These are phyloP conservation scores for Luidia sarsii DNA, from an alignment of 53 echinoderm and acorn worm species.

Conservation along the genomic window DNA sequence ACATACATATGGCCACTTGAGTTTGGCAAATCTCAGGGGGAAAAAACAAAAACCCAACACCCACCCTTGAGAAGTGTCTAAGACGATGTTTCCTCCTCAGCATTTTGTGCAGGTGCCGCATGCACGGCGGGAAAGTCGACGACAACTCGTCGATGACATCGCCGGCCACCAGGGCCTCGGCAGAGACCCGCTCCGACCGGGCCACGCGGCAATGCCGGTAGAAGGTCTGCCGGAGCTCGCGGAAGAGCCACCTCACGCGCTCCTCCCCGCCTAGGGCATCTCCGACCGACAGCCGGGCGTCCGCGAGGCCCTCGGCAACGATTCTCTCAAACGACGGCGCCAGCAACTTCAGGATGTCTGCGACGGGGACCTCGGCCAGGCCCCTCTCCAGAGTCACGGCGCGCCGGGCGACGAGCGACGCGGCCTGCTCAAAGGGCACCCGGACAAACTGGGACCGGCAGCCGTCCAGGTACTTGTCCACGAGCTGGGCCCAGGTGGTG, in stretches of 20 bases:
- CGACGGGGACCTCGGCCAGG: constrained; percentile 64
- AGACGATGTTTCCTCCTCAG: constrained; percentile 81
- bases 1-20: no score
- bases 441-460: constrained; percentile 48
- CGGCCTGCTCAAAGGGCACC: constrained; percentile 86
- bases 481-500: constrained; percentile 60
- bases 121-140: constrained; percentile 81
- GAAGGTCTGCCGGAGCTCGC: constrained; percentile 49
- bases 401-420: constrained; percentile 67
- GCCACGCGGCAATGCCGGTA: constrained; percentile 12
- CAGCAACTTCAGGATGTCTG: constrained; percentile 71
- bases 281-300: constrained; percentile 33
- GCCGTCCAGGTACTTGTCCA: constrained; percentile 76
- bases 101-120: constrained; percentile 75
- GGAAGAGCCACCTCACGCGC: constrained; percentile 58
- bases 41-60: no score
- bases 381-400: constrained; percentile 69
- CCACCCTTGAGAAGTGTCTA: constrained; percentile 91
- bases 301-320: constrained; percentile 57
- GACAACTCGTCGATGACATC: constrained; percentile 60
- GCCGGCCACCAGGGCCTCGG: neutral
- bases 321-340: constrained; percentile 75
- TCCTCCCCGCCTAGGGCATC: constrained; percentile 49
- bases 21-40: no score
- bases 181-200: neutral